Percentiles rank a stretch among this genome's conserved stretches.
Conservation (phyloP, 2,888 invertebrate species). For the Cloeon dipterum region DNA sequence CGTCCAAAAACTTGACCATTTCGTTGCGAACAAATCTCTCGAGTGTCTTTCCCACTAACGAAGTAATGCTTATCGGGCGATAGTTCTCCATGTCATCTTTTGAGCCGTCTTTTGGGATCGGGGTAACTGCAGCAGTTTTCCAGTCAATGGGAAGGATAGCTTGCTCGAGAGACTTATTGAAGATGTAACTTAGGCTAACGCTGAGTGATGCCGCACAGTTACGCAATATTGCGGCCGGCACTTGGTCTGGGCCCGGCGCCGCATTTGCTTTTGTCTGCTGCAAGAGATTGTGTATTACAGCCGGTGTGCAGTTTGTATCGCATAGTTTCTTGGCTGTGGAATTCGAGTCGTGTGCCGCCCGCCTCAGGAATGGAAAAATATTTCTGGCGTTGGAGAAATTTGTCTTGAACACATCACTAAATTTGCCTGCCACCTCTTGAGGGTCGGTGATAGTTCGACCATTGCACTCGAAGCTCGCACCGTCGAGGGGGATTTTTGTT, state of each 20-base stretch:
- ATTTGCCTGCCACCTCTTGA: neutral
- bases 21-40: too few relatives aligned
- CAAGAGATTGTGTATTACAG: neutral
- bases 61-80: conserved; percentile 3
- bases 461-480: neutral
- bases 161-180: conserved; percentile 1
- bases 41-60: too few relatives aligned
- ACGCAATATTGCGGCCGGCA: neutral
- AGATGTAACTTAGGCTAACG: neutral
- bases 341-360: too few relatives aligned
- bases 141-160: conserved; percentile 2
- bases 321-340: neutral
- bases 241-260: neutral
- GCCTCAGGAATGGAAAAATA: too few relatives aligned
- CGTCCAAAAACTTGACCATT: too few relatives aligned
- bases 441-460: neutral
- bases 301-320: neutral
- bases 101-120: conserved; percentile 2
- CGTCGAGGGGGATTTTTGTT: neutral
- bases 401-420: neutral
- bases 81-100: conserved; percentile 2
- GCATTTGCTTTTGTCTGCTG: neutral
- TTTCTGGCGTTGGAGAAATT: too few relatives aligned
- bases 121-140: conserved; percentile 2
- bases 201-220: neutral